Base-by-base conservation (phyloP, 1,140 invertebrate genomes). In the Neodiprion lecontei region DNA sequence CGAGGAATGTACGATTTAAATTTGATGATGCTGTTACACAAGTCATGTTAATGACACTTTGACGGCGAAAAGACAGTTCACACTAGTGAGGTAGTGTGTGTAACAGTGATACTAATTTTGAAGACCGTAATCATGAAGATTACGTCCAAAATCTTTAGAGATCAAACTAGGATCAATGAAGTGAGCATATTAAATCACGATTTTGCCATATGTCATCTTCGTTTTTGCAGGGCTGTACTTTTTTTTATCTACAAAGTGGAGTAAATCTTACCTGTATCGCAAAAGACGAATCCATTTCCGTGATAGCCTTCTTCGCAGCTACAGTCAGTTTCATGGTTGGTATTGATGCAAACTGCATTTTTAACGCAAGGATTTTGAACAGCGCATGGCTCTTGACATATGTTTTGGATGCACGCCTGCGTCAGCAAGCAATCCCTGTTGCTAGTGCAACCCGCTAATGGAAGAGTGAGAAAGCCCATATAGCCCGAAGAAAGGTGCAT, bases 301-400 rank as follows among this genome's bases (percentile, higher is more conserved):
- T 96, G 92, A 83, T 91, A 96, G 72, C 95, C 95, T 85, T 96
- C 93, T 48, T 91, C 91, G 81, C 96, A 97, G 79, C 91, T 94
- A 84, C 96, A 97, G 76, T 96, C 94, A 1, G 94, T 92, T 75
- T 92, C 92, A 82, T 97, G 96, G 79, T 96, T 95, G n/a, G 93
- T 93, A 80, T 96, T 96, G 84, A 96, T 92, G 89, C 96, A 98
- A 74, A 95, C 90, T 53, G 96, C 96, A 85, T 96, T 94, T 76
- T 90, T 90, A 77, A 93, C 94, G 84, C 96, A 98, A 12, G 94
- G 95, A 85, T 95, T 94, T 79, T 93, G 92, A 73, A 94, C 90
- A 79, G 92, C 92, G 86, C 96, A 97, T 23, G 96, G 96, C 86
- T 93, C 92, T 86, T 94, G 92, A 86, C 95, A 97, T 86, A 91